A percentile compares a stretch with the other conserved stretches of the same genome.
These are phyloP conservation scores for Argyresthia goedartella DNA, from an alignment of 2,888 invertebrate species.

Conservation along the genomic window DNA sequence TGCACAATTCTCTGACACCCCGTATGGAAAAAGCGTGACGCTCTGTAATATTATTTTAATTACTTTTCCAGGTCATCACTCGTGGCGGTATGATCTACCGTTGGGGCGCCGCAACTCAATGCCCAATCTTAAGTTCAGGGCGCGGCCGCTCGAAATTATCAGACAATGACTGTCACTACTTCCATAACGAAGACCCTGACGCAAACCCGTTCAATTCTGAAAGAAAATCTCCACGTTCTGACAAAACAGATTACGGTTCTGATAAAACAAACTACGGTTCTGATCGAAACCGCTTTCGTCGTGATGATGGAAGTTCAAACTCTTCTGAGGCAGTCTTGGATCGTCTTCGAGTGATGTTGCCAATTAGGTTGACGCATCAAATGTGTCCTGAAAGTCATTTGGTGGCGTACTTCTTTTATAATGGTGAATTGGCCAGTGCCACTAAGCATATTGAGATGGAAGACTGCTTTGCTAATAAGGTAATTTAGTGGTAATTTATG, in stretches of 20 bases:
- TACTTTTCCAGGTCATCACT: constrained; percentile 45
- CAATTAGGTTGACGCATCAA: constrained; percentile 53
- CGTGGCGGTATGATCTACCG: constrained; percentile 56
- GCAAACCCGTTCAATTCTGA: not conserved
- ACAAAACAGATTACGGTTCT: not conserved
- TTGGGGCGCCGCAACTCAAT: constrained; percentile 62
- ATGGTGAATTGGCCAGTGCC: constrained; percentile 70
- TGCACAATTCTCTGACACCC: too few species aligned
- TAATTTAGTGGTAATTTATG: constrained; percentile 52
- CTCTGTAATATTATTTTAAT: not conserved
- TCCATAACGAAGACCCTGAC: constrained; percentile 2
- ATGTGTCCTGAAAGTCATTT: constrained; percentile 66
- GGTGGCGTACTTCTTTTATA: constrained; percentile 68
- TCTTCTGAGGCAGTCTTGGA: constrained; percentile 34
- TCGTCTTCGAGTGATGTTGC: constrained; percentile 42
- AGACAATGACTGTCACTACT: constrained; percentile 27
- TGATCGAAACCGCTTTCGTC: not conserved
- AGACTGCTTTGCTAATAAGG: constrained; percentile 72
- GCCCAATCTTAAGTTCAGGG: constrained; percentile 34
- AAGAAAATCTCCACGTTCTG: not conserved
- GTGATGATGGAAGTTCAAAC: not conserved
- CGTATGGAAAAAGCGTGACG: too few species aligned
- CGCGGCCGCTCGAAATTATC: constrained; percentile 31
- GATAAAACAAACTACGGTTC: not conserved
- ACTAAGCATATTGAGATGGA: constrained; percentile 64